A percentile compares a stretch with the other conserved stretches of the same genome.
Conservation (phyloP, 2,797 vertebrate genomes). For the Chaetophractus vellerosus region DNA sequence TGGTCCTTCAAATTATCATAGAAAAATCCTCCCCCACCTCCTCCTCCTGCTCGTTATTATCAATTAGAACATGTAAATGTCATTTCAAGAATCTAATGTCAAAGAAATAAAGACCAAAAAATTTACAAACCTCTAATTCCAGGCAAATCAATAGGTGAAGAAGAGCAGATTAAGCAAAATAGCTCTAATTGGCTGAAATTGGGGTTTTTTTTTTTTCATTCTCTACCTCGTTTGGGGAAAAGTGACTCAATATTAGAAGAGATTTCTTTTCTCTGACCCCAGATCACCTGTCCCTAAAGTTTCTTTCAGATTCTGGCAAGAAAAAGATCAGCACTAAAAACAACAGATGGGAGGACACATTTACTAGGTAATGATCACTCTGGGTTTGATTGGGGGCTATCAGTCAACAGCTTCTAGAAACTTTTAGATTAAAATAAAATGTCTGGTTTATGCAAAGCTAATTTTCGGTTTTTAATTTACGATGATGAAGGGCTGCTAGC, state of each 20-base stretch:
- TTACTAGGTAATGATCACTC: constrained; percentile 38
- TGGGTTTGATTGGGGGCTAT: constrained; percentile 33
- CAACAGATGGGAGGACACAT: constrained; percentile 46
- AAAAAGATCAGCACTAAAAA: constrained; percentile 35
- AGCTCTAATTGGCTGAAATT: not conserved
- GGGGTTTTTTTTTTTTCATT: not conserved
- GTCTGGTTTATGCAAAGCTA: constrained; percentile 14
- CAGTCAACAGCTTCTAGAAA: constrained; percentile 31
- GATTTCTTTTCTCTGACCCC: constrained; percentile 33
- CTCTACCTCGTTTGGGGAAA: not conserved
- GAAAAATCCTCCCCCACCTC: not conserved
- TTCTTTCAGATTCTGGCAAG: not conserved
- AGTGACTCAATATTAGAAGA: constrained; percentile 48
- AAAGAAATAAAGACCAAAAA: constrained; percentile 4
- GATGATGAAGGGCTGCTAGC: constrained; percentile 28
- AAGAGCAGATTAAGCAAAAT: constrained; percentile 20
- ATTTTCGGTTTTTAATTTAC: constrained; percentile 50
- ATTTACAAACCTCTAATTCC: not conserved
- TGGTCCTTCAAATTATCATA: not conserved
- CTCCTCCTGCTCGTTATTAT: not conserved
- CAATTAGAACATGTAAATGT: not conserved
- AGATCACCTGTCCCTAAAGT: not conserved
- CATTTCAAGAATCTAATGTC: constrained; percentile 19
- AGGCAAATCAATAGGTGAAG: constrained; percentile 25
- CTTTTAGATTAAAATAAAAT: constrained; percentile 11